Evolutionary conservation across 2,888 invertebrate species (phyloP).

Genomic region (Drosophila ustulata): DNA sequence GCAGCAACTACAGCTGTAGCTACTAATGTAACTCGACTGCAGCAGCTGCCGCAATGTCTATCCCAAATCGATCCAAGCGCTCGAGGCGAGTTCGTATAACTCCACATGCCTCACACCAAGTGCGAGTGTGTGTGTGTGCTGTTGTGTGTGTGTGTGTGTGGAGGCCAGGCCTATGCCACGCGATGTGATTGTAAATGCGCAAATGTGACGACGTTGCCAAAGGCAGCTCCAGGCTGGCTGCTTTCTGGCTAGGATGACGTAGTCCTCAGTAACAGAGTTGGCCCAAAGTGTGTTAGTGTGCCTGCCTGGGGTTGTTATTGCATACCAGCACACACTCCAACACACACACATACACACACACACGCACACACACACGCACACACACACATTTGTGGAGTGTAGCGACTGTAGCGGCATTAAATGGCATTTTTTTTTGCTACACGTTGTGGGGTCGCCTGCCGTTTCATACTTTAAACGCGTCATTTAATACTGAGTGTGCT

Average conservation of each 20-base stretch:
- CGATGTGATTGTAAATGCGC: slow-evolving; percentile 79
- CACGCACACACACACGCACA: slow-evolving; percentile 32
- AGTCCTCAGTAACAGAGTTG: slow-evolving; percentile 67
- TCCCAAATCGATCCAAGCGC: slow-evolving; percentile 68
- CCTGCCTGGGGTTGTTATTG: slow-evolving; percentile 68
- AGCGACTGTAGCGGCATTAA: slow-evolving; percentile 56
- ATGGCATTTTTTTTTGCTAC: slow-evolving; percentile 53
- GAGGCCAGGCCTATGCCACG: slow-evolving; percentile 72
- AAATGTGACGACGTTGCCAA: slow-evolving; percentile 68
- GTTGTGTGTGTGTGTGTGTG: slow-evolving; percentile 33
- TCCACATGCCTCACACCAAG: slow-evolving; percentile 48
- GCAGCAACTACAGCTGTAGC: slow-evolving; percentile 1
- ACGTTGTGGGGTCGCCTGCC: slow-evolving; percentile 67
- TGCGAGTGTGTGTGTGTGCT: slow-evolving; percentile 33
- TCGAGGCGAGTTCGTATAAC: slow-evolving; percentile 66
- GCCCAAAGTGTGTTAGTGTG: slow-evolving; percentile 72
- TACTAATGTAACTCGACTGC: slow-evolving; percentile 33
- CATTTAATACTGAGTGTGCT: slow-evolving; percentile 69
- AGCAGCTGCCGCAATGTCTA: slow-evolving; percentile 78
- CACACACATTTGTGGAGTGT: slow-evolving; percentile 22
- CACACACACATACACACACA: slow-evolving; percentile 30
- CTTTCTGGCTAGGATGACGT: slow-evolving; percentile 71
- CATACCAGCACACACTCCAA: slow-evolving; percentile 47
- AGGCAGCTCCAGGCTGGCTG: slow-evolving; percentile 50
- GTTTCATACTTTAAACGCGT: slow-evolving; percentile 75